A percentile compares a stretch with the other conserved stretches of the same genome.
These are phyloP conservation scores for Poliocrania exsul DNA, from an alignment of 2,797 vertebrate species.

Conservation along the genomic window DNA sequence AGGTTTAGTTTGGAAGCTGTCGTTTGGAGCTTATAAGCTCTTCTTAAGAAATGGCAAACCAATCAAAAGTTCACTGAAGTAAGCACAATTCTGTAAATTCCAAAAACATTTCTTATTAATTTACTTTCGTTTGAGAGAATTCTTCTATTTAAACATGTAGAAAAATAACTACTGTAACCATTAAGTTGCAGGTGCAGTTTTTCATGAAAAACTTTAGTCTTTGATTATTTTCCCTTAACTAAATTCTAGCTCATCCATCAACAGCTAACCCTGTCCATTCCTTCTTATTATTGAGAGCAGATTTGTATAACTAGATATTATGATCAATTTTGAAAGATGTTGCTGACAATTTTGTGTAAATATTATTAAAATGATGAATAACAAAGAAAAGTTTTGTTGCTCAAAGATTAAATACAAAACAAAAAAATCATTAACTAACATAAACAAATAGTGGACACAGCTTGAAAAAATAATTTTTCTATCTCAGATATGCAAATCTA, in stretches of 20 bases:
- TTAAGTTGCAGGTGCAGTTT: background rate
- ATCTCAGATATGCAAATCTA: background rate
- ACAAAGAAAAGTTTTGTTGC: background rate
- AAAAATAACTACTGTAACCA: background rate
- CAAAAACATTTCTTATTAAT: background rate
- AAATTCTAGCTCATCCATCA: background rate
- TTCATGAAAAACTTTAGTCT: background rate
- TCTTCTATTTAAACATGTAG: background rate
- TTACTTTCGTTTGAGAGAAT: constrained; percentile 8
- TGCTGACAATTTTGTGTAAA: background rate
- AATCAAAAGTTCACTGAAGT: constrained; percentile 27
- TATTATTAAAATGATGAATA: background rate
- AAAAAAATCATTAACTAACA: background rate
- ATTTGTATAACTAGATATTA: background rate
- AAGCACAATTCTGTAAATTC: constrained; percentile 29
- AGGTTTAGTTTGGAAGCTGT: constrained; percentile 40
- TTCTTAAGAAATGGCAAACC: constrained; percentile 55
- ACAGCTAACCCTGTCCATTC: background rate
- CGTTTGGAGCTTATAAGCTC: background rate
- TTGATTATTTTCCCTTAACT: background rate
- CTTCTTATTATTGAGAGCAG: background rate
- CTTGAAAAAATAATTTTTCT: background rate
- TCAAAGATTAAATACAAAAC: background rate
- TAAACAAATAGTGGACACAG: background rate
- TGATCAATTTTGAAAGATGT: background rate